These are phyloP conservation scores for Pocillopora verrucosa DNA, from an alignment of 64 coral and sea anemone species.

Conservation along the genomic window DNA sequence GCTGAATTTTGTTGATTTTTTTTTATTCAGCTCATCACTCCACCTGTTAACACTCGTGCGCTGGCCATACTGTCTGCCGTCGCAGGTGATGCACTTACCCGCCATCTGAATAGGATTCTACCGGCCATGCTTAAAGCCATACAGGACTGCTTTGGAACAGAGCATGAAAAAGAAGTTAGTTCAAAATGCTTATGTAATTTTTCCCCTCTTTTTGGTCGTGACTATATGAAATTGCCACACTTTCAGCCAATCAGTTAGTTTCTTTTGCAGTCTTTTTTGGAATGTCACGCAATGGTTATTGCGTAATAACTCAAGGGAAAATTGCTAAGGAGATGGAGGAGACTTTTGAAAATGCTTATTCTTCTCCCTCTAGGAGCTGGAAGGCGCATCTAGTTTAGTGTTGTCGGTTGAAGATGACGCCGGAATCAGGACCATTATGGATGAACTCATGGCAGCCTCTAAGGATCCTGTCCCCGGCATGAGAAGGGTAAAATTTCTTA, in stretches of 20 bases:
- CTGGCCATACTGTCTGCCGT: slow-evolving; percentile 92
- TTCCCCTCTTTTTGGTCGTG: not conserved
- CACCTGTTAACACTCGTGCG: slow-evolving; percentile 84
- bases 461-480: slow-evolving; percentile 68
- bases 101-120: slow-evolving; percentile 80
- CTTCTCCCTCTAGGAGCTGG: slow-evolving; percentile 63
- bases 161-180: slow-evolving; percentile 69
- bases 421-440: slow-evolving; percentile 81
- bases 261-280: too few species aligned
- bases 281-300: too few species aligned
- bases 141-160: slow-evolving; percentile 60
- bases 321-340: too few species aligned
- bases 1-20: not conserved
- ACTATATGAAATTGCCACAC: too few species aligned
- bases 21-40: slow-evolving; percentile 84
- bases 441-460: slow-evolving; percentile 68
- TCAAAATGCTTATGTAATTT: not conserved
- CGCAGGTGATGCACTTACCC: slow-evolving; percentile 76
- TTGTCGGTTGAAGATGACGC: slow-evolving; percentile 76
- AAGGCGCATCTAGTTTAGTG: slow-evolving; percentile 74
- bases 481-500: slow-evolving; percentile 65
- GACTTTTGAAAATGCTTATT: not conserved
- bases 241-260: too few species aligned
- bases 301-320: too few species aligned
- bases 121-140: slow-evolving; percentile 87